A percentile compares a stretch with the other conserved stretches of the same genome.
Evolutionary conservation across 2,113 vertebrate species (phyloP).

Genomic region (Maccullochella peelii): DNA sequence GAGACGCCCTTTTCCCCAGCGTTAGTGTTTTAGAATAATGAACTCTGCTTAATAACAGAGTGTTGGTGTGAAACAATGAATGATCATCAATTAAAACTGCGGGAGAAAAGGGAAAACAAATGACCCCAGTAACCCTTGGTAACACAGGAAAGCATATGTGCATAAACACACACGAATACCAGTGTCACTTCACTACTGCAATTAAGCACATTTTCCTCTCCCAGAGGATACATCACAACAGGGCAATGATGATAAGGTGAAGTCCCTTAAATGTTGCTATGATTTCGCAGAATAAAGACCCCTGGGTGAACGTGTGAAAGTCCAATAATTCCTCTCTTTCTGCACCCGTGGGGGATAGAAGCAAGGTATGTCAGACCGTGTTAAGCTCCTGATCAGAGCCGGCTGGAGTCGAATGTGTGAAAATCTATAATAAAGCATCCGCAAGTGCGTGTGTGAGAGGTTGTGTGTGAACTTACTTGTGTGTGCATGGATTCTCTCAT

Average conservation of each 20-base stretch:
- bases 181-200: constrained; percentile 40
- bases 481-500: not conserved
- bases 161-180: constrained; percentile 1
- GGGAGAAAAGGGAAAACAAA: constrained; percentile 64
- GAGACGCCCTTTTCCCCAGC: constrained; percentile 51
- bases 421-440: constrained; percentile 45
- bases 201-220: constrained; percentile 64
- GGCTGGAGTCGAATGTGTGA: constrained; percentile 7
- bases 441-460: not conserved
- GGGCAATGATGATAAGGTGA: constrained; percentile 64
- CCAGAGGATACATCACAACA: constrained; percentile 57
- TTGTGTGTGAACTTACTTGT: not conserved
- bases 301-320: constrained; percentile 37
- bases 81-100: constrained; percentile 78
- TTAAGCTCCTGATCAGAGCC: constrained; percentile 39
- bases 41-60: constrained; percentile 75
- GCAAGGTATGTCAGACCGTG: constrained; percentile 37
- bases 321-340: constrained; percentile 45
- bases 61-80: constrained; percentile 72
- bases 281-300: constrained; percentile 68
- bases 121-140: constrained; percentile 59
- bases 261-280: constrained; percentile 57
- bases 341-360: constrained; percentile 28
- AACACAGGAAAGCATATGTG: constrained; percentile 33
- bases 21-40: constrained; percentile 74